Evolutionary conservation across 2,113 vertebrate species (phyloP).

Genomic region (Climacteris rufus): DNA sequence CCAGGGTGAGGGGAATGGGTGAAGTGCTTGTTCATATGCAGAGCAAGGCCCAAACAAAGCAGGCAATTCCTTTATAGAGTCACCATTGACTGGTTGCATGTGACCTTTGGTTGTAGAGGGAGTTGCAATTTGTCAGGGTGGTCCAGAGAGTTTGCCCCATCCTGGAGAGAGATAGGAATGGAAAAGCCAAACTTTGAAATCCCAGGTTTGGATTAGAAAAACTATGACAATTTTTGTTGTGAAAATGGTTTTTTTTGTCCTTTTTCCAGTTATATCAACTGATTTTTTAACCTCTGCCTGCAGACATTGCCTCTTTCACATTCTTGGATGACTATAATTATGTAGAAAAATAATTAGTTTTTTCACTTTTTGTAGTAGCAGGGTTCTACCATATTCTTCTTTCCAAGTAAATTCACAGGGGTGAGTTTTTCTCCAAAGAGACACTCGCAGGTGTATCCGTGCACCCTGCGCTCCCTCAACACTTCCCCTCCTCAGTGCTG

Average conservation of each 20-base stretch:
- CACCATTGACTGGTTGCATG: not conserved
- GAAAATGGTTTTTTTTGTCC: not conserved
- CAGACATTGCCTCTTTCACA: not conserved
- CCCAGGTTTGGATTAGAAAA: not conserved
- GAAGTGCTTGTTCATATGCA: not conserved
- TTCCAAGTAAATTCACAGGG: not conserved
- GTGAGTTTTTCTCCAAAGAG: not conserved
- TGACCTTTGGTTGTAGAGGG: not conserved
- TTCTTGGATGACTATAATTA: not conserved
- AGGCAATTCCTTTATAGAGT: not conserved
- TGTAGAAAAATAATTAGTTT: not conserved
- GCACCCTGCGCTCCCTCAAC: not conserved
- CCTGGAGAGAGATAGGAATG: fast-evolving
- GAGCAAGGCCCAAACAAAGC: not conserved
- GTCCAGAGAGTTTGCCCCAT: not conserved
- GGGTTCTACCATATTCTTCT: not conserved
- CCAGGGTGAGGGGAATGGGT: not conserved
- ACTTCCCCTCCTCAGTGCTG: not conserved
- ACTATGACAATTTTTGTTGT: fast-evolving
- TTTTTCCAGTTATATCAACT: not conserved
- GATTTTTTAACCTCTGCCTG: not conserved
- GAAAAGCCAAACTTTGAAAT: not conserved
- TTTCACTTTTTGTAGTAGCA: fast-evolving
- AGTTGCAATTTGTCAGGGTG: not conserved
- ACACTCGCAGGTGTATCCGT: not conserved